Conservation (phyloP, 2,888 invertebrate genomes). For the Ischnura elegans region DNA sequence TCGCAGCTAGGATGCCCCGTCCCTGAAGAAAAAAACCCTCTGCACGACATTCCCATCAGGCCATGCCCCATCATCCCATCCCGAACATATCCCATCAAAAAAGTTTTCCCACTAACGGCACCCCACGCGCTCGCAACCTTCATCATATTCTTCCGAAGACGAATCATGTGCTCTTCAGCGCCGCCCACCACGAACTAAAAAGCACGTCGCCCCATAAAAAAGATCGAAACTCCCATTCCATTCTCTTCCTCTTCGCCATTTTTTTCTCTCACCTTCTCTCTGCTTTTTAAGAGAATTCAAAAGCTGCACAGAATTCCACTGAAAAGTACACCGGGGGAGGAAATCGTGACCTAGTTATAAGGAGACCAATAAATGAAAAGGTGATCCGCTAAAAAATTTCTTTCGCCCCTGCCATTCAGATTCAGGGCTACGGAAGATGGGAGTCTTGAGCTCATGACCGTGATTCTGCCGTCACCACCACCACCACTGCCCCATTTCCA, state of each 20-base stretch:
- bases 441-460: not conserved
- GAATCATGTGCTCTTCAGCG: not conserved
- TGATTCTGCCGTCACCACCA: not conserved
- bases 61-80: not conserved
- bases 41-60: not conserved
- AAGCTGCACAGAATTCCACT: not conserved
- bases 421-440: not conserved
- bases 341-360: slow-evolving; percentile 22
- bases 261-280: not conserved
- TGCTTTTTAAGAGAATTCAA: not conserved
- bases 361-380: not conserved
- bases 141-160: not conserved
- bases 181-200: not conserved
- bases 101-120: slow-evolving; percentile 6
- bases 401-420: not conserved
- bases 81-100: not conserved
- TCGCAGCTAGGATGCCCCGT: not conserved
- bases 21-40: not conserved
- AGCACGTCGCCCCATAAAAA: not conserved
- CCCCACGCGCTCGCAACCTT: not conserved
- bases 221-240: not conserved
- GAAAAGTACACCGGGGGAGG: not conserved
- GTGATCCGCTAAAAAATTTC: not conserved
- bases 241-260: not conserved
- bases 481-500: not conserved